Evolutionary conservation across 1,140 invertebrate genomes (phyloP).

Genomic region (Trichomalopsis sarcophagae): DNA sequence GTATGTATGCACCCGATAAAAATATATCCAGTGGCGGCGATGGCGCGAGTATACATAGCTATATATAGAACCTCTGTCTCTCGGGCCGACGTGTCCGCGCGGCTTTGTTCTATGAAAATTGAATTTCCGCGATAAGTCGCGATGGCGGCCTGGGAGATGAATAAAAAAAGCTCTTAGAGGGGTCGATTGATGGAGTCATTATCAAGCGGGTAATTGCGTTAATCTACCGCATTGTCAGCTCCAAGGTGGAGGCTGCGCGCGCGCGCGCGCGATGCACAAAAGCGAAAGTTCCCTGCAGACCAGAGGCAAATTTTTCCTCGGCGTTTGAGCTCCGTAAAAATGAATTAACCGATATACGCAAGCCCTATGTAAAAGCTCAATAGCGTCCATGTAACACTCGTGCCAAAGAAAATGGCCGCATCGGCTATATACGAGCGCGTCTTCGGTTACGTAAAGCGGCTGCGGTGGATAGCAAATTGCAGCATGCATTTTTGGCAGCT

Average conservation of each 20-base stretch:
- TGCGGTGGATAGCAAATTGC: constrained; percentile 37
- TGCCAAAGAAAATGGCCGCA: constrained; percentile 39
- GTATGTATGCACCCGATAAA: constrained; percentile 25
- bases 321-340: background rate
- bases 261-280: background rate
- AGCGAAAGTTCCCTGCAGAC: background rate
- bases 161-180: background rate
- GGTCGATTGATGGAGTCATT: constrained; percentile 13
- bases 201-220: constrained; percentile 4
- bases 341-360: background rate
- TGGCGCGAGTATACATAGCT: background rate
- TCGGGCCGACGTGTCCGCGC: background rate
- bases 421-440: background rate
- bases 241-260: background rate
- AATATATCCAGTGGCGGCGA: constrained; percentile 6
- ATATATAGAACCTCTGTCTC: background rate
- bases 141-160: background rate
- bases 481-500: constrained; percentile 58
- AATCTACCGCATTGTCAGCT: background rate
- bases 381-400: background rate
- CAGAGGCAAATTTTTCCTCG: background rate
- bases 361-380: background rate
- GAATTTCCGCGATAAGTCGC: constrained; percentile 1
- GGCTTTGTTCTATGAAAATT: constrained; percentile 37
- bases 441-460: constrained; percentile 55